These are phyloP conservation scores for Hipparchia sbordonii DNA, from an alignment of 2,888 invertebrate species.

Conservation along the genomic window DNA sequence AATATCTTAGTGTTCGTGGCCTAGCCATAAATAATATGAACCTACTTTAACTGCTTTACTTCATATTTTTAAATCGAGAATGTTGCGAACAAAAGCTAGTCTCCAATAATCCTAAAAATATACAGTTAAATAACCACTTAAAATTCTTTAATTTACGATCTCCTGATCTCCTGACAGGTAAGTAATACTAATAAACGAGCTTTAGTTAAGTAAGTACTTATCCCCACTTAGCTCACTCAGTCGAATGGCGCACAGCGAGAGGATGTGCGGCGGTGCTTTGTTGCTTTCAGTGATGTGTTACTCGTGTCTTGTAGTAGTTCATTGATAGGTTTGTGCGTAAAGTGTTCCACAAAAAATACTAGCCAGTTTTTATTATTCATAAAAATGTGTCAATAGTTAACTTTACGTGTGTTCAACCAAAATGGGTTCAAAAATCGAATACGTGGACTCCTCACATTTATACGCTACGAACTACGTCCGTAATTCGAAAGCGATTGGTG, in stretches of 20 bases:
- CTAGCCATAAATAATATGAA: too few relatives aligned
- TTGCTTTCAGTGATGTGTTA: conserved; percentile 62
- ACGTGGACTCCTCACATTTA: conserved; percentile 94
- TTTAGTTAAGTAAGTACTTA: conserved; percentile 44
- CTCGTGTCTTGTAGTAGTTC: conserved; percentile 58
- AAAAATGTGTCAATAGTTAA: conserved; percentile 54
- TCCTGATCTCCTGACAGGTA: conserved; percentile 13
- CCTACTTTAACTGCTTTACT: too few relatives aligned
- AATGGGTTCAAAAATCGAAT: conserved; percentile 96
- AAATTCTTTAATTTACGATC: conserved; percentile 13
- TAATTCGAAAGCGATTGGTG: conserved; percentile 97
- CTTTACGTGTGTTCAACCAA: conserved; percentile 48
- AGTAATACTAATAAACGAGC: conserved; percentile 20
- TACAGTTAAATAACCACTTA: not conserved
- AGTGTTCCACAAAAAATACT: conserved; percentile 25
- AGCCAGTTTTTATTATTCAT: conserved; percentile 42
- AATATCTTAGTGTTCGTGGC: too few relatives aligned
- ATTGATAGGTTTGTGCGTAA: conserved; percentile 51
- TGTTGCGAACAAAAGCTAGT: too few relatives aligned
- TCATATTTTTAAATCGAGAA: too few relatives aligned
- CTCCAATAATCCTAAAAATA: too few relatives aligned
- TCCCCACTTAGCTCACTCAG: conserved; percentile 68
- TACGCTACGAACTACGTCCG: conserved; percentile 95
- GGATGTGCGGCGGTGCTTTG: conserved; percentile 48
- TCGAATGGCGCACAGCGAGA: conserved; percentile 72